phyloP scores from a whole-genome alignment of 2,797 vertebrate species.

The Pangasius krempfi region DNA sequence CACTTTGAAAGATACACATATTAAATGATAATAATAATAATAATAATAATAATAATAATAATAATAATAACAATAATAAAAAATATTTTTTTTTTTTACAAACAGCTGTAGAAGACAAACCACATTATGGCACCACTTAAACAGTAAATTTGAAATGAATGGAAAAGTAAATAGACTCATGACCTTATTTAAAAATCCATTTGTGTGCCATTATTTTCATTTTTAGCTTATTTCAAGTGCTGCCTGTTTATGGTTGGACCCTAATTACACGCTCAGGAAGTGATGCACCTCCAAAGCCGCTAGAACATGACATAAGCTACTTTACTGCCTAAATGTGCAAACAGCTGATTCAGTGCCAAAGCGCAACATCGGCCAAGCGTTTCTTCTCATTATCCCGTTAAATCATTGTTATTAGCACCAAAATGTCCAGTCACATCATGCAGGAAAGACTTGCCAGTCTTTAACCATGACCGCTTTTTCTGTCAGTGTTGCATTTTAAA shows the following conservation, averaged over 20 bases:
- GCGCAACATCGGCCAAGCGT: constrained; percentile 34
- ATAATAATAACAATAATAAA: constrained; percentile 29
- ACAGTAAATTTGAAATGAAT: constrained; percentile 36
- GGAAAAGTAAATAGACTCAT: constrained; percentile 19
- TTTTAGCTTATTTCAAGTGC: constrained; percentile 7
- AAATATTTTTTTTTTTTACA: constrained; percentile 30
- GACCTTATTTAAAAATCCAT: constrained; percentile 26
- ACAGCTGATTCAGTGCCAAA: constrained; percentile 30
- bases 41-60: constrained; percentile 46
- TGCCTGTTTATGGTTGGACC: constrained; percentile 16
- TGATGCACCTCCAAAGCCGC: constrained; percentile 26
- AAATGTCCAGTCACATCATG: constrained; percentile 37
- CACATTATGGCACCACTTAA: constrained; percentile 53
- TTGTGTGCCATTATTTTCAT: constrained; percentile 20
- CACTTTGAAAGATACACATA: constrained; percentile 58
- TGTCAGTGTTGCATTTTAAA: constrained; percentile 23
- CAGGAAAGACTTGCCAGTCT: constrained; percentile 26
- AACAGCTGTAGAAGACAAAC: constrained; percentile 37
- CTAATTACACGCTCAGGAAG: constrained; percentile 10
- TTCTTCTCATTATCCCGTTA: constrained; percentile 33
- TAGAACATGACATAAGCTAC: constrained; percentile 36
- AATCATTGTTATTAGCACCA: constrained; percentile 53
- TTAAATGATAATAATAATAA: constrained; percentile 54
- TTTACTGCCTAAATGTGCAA: constrained; percentile 42
- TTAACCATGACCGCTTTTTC: background rate